Conservation (phyloP, 2,888 invertebrate genomes). For the Chloroclystis v-ata region DNA sequence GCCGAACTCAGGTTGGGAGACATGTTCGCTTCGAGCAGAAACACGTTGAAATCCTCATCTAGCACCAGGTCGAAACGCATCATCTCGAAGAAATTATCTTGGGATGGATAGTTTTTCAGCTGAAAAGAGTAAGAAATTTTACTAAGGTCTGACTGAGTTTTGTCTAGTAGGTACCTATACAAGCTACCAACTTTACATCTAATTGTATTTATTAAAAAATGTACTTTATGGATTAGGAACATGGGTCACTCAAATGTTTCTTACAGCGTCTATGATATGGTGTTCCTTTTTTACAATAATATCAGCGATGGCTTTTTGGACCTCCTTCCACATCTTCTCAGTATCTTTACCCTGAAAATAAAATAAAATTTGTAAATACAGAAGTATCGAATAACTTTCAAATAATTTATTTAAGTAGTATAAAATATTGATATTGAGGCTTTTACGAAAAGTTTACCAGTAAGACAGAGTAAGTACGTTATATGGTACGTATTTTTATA, state of each 20-base stretch:
- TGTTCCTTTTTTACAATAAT: constrained; percentile 84
- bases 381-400: too few relatives aligned
- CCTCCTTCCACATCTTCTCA: constrained; percentile 85
- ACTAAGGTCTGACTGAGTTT: too few relatives aligned
- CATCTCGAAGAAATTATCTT: constrained; percentile 93
- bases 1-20: constrained; percentile 97
- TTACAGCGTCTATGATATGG: constrained; percentile 80
- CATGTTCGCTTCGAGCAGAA: constrained; percentile 98
- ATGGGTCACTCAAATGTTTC: constrained; percentile 19
- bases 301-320: constrained; percentile 86
- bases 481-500: too few relatives aligned
- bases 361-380: not conserved
- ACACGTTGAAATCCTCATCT: constrained; percentile 90
- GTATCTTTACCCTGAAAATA: constrained; percentile 82
- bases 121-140: constrained; percentile 35
- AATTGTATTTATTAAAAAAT: too few relatives aligned
- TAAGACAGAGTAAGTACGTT: too few relatives aligned
- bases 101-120: constrained; percentile 69
- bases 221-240: too few relatives aligned
- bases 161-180: too few relatives aligned
- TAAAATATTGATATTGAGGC: too few relatives aligned
- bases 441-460: too few relatives aligned
- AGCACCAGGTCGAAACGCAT: constrained; percentile 96
- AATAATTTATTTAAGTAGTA: too few relatives aligned
- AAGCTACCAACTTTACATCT: too few relatives aligned